phyloP scores from a whole-genome alignment of 1,140 invertebrate genomes.

The Leptonema lineaticorne region DNA sequence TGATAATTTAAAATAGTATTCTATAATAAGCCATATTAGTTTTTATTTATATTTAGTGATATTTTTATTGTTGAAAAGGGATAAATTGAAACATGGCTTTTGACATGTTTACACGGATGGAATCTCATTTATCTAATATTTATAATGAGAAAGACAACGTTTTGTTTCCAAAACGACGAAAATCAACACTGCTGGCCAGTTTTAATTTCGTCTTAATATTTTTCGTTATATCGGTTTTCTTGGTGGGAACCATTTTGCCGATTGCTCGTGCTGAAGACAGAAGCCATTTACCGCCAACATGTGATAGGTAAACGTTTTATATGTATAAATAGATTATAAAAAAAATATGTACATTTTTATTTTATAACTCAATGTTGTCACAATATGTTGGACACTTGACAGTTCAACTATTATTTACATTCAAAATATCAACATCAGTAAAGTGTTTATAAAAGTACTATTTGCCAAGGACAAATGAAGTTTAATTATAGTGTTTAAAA shows the following conservation, averaged over 20 bases:
- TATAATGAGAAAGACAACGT: not conserved
- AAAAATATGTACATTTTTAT: no score
- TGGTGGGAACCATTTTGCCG: slow-evolving; percentile 15
- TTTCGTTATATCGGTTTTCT: not conserved
- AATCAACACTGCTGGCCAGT: not conserved
- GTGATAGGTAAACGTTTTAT: slow-evolving; percentile 38
- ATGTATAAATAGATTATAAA: no score
- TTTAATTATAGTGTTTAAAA: no score
- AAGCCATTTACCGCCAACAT: slow-evolving; percentile 36
- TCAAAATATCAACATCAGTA: no score
- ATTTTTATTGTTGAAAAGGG: no score
- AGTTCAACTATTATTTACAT: no score
- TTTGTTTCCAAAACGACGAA: not conserved
- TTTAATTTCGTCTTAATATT: not conserved
- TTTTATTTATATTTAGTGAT: not conserved
- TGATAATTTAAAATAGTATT: not conserved
- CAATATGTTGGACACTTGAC: no score
- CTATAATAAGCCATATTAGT: not conserved
- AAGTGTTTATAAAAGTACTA: no score
- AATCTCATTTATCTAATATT: not conserved
- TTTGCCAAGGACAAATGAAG: no score
- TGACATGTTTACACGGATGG: not conserved
- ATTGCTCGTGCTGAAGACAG: slow-evolving; percentile 29
- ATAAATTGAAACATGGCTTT: not conserved
- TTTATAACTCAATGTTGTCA: no score